A percentile compares a stretch with the other conserved stretches of the same genome.
Conservation (phyloP, 2,888 invertebrate genomes). For the Monopis laevigella region DNA sequence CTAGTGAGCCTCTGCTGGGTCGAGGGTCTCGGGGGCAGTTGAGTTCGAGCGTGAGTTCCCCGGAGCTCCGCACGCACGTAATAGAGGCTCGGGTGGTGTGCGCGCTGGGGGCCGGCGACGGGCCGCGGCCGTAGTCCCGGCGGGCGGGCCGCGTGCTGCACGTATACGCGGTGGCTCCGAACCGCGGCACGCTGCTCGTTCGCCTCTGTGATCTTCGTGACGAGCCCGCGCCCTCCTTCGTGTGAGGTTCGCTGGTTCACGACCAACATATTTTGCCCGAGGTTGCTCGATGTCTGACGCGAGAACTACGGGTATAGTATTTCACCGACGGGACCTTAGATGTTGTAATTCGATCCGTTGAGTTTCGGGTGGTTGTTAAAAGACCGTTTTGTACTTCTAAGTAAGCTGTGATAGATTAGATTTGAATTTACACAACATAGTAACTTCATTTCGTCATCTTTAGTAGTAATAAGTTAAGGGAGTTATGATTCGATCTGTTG, state of each 20-base stretch:
- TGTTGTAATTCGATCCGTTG: too few species aligned
- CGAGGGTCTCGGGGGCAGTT: background rate
- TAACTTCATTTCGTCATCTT: slow-evolving; percentile 34
- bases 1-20: slow-evolving; percentile 54
- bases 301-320: slow-evolving; percentile 21
- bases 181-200: slow-evolving; percentile 19
- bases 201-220: slow-evolving; percentile 23
- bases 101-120: slow-evolving; percentile 41
- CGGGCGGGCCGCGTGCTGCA: slow-evolving; percentile 59
- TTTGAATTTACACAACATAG: slow-evolving; percentile 43
- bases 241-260: slow-evolving; percentile 21
- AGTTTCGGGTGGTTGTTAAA: too few species aligned
- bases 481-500: slow-evolving; percentile 30
- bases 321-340: too few species aligned
- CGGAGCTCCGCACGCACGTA: slow-evolving; percentile 36
- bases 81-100: slow-evolving; percentile 41
- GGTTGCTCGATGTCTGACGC: slow-evolving; percentile 17
- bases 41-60: slow-evolving; percentile 48
- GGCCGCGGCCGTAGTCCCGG: slow-evolving; percentile 54
- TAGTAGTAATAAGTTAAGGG: slow-evolving; percentile 50
- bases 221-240: slow-evolving; percentile 26
- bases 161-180: slow-evolving; percentile 48
- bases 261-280: slow-evolving; percentile 29
- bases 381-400: slow-evolving; percentile 36
- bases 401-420: slow-evolving; percentile 63